Percentiles rank a stretch among this genome's conserved stretches.
Evolutionary conservation across 2,113 vertebrate species (phyloP).

Genomic region (Ctenodactylus gundi): DNA sequence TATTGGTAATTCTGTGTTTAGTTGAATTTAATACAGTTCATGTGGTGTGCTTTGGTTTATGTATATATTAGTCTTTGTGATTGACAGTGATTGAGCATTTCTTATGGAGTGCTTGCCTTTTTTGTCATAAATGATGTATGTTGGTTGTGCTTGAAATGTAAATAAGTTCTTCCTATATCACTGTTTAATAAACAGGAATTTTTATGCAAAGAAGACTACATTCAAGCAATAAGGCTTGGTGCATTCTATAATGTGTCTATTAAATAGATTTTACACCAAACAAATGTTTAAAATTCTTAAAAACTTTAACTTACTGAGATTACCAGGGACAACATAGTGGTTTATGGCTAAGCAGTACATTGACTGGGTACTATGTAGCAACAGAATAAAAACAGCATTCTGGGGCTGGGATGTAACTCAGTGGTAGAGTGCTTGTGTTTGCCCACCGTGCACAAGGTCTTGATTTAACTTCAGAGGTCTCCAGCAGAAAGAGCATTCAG

Average conservation of each 20-base stretch:
- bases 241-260: constrained; percentile 57
- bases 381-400: constrained; percentile 69
- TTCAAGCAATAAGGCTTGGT: too few species aligned
- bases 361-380: constrained; percentile 55
- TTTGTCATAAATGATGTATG: constrained; percentile 91
- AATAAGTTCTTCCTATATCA: constrained; percentile 89
- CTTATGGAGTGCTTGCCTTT: constrained; percentile 88
- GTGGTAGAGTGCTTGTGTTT: not conserved
- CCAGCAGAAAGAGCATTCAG: constrained; percentile 17
- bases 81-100: constrained; percentile 92
- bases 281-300: constrained; percentile 69
- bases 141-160: constrained; percentile 89
- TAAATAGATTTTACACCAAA: constrained; percentile 40
- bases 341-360: constrained; percentile 67
- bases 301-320: constrained; percentile 66
- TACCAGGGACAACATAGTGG: constrained; percentile 54
- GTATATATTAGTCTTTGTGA: constrained; percentile 87
- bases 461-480: not conserved
- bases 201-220: constrained; percentile 82
- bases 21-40: constrained; percentile 84
- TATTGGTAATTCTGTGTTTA: constrained; percentile 84
- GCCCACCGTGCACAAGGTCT: too few species aligned
- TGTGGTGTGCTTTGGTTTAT: constrained; percentile 85
- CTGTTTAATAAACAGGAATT: constrained; percentile 86
- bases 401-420: not conserved